phyloP scores from a whole-genome alignment of 2,797 vertebrate species.

The Dermochelys coriacea region DNA sequence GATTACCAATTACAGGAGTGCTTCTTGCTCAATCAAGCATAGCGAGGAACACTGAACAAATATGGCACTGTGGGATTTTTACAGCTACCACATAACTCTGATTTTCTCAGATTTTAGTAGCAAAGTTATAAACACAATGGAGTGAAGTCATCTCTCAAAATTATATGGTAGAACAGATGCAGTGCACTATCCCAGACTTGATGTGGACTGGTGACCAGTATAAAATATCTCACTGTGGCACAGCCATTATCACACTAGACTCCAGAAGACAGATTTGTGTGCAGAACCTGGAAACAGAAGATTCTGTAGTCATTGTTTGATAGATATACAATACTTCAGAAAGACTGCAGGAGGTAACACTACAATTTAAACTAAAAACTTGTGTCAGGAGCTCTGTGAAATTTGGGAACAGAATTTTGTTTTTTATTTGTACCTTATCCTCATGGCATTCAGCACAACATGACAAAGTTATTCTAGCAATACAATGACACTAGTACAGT shows the following conservation, averaged over 20 bases:
- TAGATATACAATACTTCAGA: not conserved
- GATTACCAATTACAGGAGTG: not conserved
- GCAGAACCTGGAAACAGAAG: not conserved
- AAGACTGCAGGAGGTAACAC: not conserved
- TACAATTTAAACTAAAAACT: not conserved
- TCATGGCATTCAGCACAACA: not conserved
- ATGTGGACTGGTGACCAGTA: conserved; percentile 4
- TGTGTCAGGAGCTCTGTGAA: not conserved
- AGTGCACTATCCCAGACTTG: not conserved
- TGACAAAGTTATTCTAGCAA: conserved; percentile 12
- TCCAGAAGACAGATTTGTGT: not conserved
- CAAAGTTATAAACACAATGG: not conserved
- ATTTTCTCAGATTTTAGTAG: not conserved
- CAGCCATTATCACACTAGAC: not conserved
- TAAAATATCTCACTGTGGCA: not conserved
- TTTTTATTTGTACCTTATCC: conserved; percentile 23
- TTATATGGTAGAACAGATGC: not conserved
- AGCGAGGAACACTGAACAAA: not conserved
- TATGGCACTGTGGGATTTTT: not conserved
- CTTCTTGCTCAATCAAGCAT: not conserved
- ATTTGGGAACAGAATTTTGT: not conserved
- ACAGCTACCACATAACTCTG: not conserved
- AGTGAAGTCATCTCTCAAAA: conserved; percentile 15
- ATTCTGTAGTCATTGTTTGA: not conserved
- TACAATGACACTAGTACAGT: conserved; percentile 27